phyloP scores from a whole-genome alignment of 53 echinoderm and acorn worm genomes.

The Arbacia lixula region DNA sequence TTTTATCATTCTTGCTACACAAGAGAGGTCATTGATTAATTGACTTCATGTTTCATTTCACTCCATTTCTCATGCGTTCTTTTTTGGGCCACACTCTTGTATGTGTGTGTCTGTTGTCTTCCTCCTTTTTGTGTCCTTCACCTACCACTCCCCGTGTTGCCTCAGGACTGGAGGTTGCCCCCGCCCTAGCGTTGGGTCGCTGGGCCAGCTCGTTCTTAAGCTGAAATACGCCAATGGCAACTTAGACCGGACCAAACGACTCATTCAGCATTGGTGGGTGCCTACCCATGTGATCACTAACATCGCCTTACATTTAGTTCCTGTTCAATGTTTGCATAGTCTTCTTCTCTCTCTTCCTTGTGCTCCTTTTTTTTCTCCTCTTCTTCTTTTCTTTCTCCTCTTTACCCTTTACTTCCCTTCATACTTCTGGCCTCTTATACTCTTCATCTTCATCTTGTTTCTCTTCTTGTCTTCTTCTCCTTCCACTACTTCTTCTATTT shows the following conservation, averaged over 20 bases:
- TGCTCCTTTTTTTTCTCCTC: not conserved
- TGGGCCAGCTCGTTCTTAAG: slow-evolving; percentile 70
- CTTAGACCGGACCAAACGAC: slow-evolving; percentile 53
- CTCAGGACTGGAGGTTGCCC: slow-evolving; percentile 53
- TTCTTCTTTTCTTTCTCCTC: not conserved
- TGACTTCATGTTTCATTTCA: not conserved
- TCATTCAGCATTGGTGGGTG: slow-evolving; percentile 74
- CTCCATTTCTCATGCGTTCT: not conserved
- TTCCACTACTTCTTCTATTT: not conserved
- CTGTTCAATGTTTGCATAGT: too few relatives aligned
- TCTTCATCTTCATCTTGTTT: not conserved
- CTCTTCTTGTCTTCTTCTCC: not conserved
- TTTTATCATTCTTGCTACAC: not conserved
- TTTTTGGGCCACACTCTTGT: not conserved
- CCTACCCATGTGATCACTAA: slow-evolving; percentile 32
- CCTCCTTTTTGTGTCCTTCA: not conserved
- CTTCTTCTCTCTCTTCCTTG: not conserved
- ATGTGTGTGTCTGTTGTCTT: too few relatives aligned
- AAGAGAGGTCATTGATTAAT: not conserved
- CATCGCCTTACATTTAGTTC: too few relatives aligned
- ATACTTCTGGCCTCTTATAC: not conserved
- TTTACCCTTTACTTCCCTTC: not conserved
- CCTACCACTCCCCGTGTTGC: not conserved
- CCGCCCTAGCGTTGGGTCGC: slow-evolving; percentile 74
- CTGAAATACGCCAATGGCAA: slow-evolving; percentile 68